phyloP scores from a whole-genome alignment of 2,797 vertebrate species.

The Hyperoplus immaculatus region DNA sequence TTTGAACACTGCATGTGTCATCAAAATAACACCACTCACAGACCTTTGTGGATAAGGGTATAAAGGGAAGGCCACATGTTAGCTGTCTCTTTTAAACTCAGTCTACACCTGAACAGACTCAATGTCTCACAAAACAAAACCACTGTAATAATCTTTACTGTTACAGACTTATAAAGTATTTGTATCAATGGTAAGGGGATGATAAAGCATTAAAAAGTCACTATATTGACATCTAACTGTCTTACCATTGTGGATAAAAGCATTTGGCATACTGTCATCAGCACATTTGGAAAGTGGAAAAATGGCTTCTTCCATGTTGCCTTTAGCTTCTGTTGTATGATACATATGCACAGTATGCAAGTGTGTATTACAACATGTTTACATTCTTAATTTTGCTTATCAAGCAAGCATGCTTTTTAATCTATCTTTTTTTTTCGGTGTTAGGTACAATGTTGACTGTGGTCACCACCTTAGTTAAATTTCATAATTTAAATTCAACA shows the following conservation, averaged over 20 bases:
- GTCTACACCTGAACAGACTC: background rate
- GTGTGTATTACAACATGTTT: background rate
- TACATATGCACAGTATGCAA: background rate
- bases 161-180: background rate
- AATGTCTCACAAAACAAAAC: constrained; percentile 5
- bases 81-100: constrained; percentile 1
- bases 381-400: too few species aligned
- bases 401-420: too few species aligned
- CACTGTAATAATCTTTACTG: constrained; percentile 11
- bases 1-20: constrained; percentile 14
- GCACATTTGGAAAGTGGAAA: background rate
- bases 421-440: too few species aligned
- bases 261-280: background rate
- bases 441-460: background rate
- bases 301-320: background rate
- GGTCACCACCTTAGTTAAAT: background rate
- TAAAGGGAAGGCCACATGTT: constrained; percentile 4
- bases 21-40: constrained; percentile 15
- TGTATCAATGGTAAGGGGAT: background rate
- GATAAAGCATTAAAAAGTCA: background rate
- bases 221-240: background rate
- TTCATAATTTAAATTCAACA: background rate
- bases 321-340: background rate
- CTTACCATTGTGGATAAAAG: background rate
- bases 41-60: background rate